Base-by-base conservation (phyloP, 2,888 invertebrate species). In the Esperia sulphurella region DNA sequence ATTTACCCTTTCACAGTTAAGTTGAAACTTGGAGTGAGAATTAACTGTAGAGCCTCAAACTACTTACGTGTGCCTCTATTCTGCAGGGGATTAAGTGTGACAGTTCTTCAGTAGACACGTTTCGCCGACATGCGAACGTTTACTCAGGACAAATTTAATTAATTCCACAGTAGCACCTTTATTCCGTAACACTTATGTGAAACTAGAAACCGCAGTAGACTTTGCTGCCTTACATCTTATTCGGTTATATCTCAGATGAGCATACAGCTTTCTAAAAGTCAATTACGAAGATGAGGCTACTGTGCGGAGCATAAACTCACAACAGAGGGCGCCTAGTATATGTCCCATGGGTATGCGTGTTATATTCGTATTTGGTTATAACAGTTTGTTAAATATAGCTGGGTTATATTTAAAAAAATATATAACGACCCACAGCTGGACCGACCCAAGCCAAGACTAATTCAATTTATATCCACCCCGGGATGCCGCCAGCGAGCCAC, bases 101-200 rank as follows among this genome's bases (percentile, higher is more conserved):
- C 73, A 76, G 73, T 72, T 65, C 64, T 70, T 73, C 63, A 66
- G 60, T 59, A 63, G 65, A 70, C 66, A 62, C 63, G 63, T 63
- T 65, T 60, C 57, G 57, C 59, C 59, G 60, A 63, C 65, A 62
- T 49, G 49, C 63, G 68, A 71, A 73, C 70, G 66, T 73, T 72
- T 79, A 75, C 57, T 59, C 53, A 72, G 58, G 75, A 74, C 75
- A 71, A 71, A 72, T 75, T 74, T 78, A 79, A 79, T 80, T 81
- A 80, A 79, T 77, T 79, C 75, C 67, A 68, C 72, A 69, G 68
- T 62, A 61, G 65, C 64, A 58, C 59, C 57, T 59, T 61, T 63
- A 55, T 54, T 52, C 29, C 12, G 31, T 53, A 60, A 59, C 58
- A 61, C 59, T 62, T 59, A 58, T 54, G 56, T 41, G 41, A 41